phyloP scores from a whole-genome alignment of 1,140 invertebrate species.

The Pogonomyrmex californicus region DNA sequence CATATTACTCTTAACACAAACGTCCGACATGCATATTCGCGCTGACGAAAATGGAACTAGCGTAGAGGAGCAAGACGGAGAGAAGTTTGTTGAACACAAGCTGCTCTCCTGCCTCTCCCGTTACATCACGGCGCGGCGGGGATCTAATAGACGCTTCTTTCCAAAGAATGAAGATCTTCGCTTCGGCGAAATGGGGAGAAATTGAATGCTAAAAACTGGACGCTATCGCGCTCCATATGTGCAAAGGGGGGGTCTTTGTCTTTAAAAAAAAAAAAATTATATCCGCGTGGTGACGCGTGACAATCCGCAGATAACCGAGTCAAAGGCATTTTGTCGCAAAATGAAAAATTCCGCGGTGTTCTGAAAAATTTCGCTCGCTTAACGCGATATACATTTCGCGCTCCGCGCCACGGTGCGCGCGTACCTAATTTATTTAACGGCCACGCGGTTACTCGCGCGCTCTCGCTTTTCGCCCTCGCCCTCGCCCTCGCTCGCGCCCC shows the following conservation, averaged over 20 bases:
- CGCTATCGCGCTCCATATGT: background rate
- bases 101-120: background rate
- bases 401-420: constrained; percentile 10
- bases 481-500: background rate
- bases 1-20: constrained; percentile 39
- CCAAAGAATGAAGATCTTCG: background rate
- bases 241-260: background rate
- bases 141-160: background rate
- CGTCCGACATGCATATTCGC: constrained; percentile 38
- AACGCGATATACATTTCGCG: constrained; percentile 52
- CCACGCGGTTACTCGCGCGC: constrained; percentile 17
- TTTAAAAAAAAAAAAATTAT: background rate
- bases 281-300: constrained; percentile 26
- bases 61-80: background rate
- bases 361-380: constrained; percentile 55
- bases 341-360: constrained; percentile 57
- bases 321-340: constrained; percentile 49
- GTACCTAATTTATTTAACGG: constrained; percentile 57
- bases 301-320: constrained; percentile 37
- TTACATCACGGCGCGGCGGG: background rate
- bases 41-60: constrained; percentile 40
- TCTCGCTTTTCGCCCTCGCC: too few species aligned
- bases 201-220: background rate
- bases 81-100: constrained; percentile 44
- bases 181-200: background rate